Evolutionary conservation across 2,888 invertebrate genomes (phyloP), one percentile per base, ranked within the genome.

Genomic region (Orthosia gracilis): DNA sequence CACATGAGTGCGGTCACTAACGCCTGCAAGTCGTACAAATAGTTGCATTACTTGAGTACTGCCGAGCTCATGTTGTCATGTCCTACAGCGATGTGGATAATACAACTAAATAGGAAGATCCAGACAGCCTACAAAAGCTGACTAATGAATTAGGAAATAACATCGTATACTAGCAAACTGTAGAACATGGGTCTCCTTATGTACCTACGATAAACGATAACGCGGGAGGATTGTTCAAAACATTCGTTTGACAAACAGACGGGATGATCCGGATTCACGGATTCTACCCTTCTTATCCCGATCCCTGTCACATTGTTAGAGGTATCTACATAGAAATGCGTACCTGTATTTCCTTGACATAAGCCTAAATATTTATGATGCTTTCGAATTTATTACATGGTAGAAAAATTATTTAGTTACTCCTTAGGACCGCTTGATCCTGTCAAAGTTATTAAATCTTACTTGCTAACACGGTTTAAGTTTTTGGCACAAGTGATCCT

Each of bases 11-110:
- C 65, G 23, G 21, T 4, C 72, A 57, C 63, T 76, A 63, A 67
- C 71, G 64, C 50, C 71, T 63, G 64, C 67, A 31, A 57, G 74
- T 73, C 80, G 72, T 83, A 84, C 80, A 73, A 86, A 83, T 86
- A 64, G 69, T 76, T 68, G 77, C 71, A 79, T 86, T 82, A 83
- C 68, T 77, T 68, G 76, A 40, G 58, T 77, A 59, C 70, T 49
- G 49, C n/a, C 64, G 45, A 68, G 23, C 71, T 76, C 59, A 1
- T 55, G 76, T 61, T 75, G 62, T 75, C 45, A 26, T 69, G 76
- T 81, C 52, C 23, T 23, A 66, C 23, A 55, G 23, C 26, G 21
- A 50, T 50, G 2, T n/a, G 13, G 18, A 65, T 23, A 26, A 66
- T n/a, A 2, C 18, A 26, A 66, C 26, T 31, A 21, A 50, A 65